Evolutionary conservation across 2,113 vertebrate species (phyloP), one percentile per base, ranked within the genome.

Genomic region (Hippocampus guttulatus): DNA sequence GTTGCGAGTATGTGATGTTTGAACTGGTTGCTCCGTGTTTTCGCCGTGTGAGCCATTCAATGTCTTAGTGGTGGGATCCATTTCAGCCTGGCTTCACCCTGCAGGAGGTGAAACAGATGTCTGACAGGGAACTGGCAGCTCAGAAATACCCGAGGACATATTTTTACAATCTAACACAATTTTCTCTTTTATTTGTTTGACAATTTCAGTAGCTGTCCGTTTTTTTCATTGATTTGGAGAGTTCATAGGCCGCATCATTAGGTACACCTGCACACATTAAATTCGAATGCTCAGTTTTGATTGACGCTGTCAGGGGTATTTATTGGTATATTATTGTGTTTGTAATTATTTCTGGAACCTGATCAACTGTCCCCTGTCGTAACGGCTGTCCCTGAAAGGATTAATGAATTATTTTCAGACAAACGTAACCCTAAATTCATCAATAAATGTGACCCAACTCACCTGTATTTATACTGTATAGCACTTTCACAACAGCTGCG

Each of bases 11-110:
- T 83, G 80, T 81, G 64, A 79, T 47, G 80, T 73, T 81, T 81
- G 78, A 83, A 81, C 87, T 76, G 70, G 71, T 80, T 68, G 70
- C 66, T 74, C 60, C 47, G 68, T 63, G 66, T 47, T 70, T 83
- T 75, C 68, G 52, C 67, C 73, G 69, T 78, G 78, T 81, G 84
- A 87, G 75, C 87, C 78, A 85, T 84, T 87, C 81, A 85, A 81
- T 83, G 81, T 75, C 73, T 80, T 79, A 74, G 79, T 67, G 3
- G 83, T 64, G 7, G 84, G 88, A 85, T 87, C 79, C 70, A 84
- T 89, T 87, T 88, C 80, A 81, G 82, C 74, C 81, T 87, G 75
- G 27, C 20, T 75, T 88, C 81, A 81, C 80, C 83, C 85, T 27
- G 7, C 64, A 47, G 64, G 75, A 77, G 69, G 76, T 64, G 65